Evolutionary conservation across 92 coral and sea anemone genomes (phyloP).

Genomic region (Plumapathes pennacea): DNA sequence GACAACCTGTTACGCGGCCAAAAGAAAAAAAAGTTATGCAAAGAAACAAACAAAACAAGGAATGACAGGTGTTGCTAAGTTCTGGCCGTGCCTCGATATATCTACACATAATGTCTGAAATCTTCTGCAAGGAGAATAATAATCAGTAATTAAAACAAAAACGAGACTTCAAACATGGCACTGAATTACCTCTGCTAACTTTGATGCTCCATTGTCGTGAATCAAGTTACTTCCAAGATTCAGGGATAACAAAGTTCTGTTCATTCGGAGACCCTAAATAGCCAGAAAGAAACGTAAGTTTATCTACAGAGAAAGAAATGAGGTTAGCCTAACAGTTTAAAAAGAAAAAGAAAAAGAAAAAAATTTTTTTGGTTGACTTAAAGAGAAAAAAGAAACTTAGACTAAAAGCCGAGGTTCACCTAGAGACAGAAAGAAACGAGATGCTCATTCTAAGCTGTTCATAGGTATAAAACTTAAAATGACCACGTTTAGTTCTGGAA

Average conservation of each 20-base stretch:
- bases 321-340: too few species aligned
- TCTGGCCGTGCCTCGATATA: too few species aligned
- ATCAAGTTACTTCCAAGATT: conserved; percentile 96
- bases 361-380: too few species aligned
- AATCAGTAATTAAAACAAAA: not conserved
- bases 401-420: too few species aligned
- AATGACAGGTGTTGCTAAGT: too few species aligned
- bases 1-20: conserved; percentile 78
- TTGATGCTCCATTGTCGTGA: conserved; percentile 82
- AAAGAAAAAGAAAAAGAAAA: too few species aligned
- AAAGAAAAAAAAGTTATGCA: not conserved
- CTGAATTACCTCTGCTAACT: conserved; percentile 82
- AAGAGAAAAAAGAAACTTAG: too few species aligned
- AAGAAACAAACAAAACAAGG: not conserved
- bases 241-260: conserved; percentile 81
- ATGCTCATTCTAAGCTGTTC: too few species aligned
- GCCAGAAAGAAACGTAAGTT: not conserved
- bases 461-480: too few species aligned
- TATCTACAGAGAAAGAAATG: too few species aligned
- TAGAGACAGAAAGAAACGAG: too few species aligned
- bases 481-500: too few species aligned
- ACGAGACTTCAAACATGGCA: not conserved
- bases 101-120: not conserved
- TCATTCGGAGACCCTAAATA: conserved; percentile 87
- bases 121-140: not conserved